Evolutionary conservation across 2,797 vertebrate species (phyloP).

Genomic region (Zenarchopterus dispar): DNA sequence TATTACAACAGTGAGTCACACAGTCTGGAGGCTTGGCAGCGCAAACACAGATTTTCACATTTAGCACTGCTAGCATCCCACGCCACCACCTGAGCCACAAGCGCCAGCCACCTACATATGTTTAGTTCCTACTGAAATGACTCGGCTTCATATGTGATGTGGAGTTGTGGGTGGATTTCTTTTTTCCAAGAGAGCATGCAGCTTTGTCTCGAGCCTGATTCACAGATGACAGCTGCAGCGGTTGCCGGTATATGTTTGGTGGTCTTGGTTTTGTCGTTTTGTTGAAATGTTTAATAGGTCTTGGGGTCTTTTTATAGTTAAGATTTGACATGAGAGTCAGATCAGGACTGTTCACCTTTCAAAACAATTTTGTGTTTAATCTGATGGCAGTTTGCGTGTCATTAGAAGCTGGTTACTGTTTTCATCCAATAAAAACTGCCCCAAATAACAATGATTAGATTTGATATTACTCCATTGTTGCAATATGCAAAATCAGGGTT

Average conservation of each 20-base stretch:
- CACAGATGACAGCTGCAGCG: background rate
- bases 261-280: background rate
- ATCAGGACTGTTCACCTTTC: too few relatives aligned
- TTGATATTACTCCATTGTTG: too few relatives aligned
- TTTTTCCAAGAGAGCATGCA: constrained; percentile 3
- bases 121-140: background rate
- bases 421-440: too few relatives aligned
- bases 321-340: constrained; percentile 5
- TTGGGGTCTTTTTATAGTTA: background rate
- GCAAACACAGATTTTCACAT: constrained; percentile 59
- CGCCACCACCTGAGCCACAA: constrained; percentile 13
- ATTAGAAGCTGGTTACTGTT: too few relatives aligned
- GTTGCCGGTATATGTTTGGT: background rate
- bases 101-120: constrained; percentile 30
- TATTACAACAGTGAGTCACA: constrained; percentile 56
- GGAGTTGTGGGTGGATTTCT: background rate
- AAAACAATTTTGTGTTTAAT: too few relatives aligned
- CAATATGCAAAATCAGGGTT: too few relatives aligned
- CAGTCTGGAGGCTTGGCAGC: constrained; percentile 36
- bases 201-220: background rate
- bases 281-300: too few relatives aligned
- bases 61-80: constrained; percentile 23
- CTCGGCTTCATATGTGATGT: background rate
- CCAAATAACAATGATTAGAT: too few relatives aligned
- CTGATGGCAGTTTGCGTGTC: too few relatives aligned